These are phyloP conservation scores for Hydrotaea cyrtoneurina DNA, from an alignment of 2,888 invertebrate species.

Conservation along the genomic window DNA sequence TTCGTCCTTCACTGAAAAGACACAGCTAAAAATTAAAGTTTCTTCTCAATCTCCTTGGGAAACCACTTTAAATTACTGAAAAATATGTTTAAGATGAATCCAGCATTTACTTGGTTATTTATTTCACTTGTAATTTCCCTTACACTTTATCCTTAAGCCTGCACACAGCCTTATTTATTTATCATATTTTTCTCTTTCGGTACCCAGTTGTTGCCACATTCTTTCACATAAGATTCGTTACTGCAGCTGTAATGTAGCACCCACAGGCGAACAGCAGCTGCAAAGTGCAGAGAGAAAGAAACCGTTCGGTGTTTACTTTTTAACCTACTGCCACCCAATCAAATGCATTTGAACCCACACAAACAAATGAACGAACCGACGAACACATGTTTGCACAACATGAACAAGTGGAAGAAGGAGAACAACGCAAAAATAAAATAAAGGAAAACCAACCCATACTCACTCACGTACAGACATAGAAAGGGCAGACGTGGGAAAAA, in stretches of 20 bases:
- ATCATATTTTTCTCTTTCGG: slow-evolving; percentile 4
- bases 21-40: neutral
- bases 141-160: slow-evolving; percentile 35
- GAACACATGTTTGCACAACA: neutral
- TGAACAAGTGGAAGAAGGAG: neutral
- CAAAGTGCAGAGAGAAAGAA: slow-evolving; percentile 11
- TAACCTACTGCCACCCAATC: slow-evolving; percentile 63
- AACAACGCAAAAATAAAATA: neutral
- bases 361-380: neutral
- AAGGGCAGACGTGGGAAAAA: slow-evolving; percentile 12
- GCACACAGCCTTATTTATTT: slow-evolving; percentile 16
- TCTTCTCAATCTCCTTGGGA: neutral
- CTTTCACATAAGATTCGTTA: slow-evolving; percentile 33
- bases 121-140: slow-evolving; percentile 39
- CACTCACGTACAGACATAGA: slow-evolving; percentile 22
- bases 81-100: slow-evolving; percentile 13
- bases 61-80: slow-evolving; percentile 16
- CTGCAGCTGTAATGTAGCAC: slow-evolving; percentile 5
- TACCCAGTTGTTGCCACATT: slow-evolving; percentile 20
- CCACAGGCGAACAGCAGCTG: neutral
- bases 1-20: too few relatives aligned
- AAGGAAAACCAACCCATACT: neutral
- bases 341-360: slow-evolving; percentile 45
- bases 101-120: slow-evolving; percentile 27
- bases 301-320: slow-evolving; percentile 40